Conservation (phyloP, 2,113 vertebrate species). For the Rutilus rutilus region DNA sequence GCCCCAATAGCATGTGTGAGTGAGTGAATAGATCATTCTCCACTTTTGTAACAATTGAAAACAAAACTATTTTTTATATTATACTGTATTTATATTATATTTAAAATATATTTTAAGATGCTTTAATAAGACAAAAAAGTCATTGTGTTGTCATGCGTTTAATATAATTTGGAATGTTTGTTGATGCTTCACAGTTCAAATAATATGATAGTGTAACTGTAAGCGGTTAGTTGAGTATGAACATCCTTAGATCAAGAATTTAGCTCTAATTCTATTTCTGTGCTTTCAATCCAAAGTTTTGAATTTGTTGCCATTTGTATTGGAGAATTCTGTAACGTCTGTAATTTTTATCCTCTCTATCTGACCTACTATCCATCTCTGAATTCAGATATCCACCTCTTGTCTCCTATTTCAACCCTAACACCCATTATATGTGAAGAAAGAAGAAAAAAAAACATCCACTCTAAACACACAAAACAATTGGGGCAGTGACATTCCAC, state of each 20-base stretch:
- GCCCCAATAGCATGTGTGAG: neutral
- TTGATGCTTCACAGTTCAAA: neutral
- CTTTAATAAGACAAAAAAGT: neutral
- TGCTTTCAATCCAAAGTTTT: neutral
- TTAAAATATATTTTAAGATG: neutral
- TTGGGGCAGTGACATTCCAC: neutral
- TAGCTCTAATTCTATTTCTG: neutral
- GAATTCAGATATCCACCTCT: neutral
- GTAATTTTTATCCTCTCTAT: neutral
- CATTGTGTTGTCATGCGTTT: neutral
- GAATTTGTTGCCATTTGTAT: neutral
- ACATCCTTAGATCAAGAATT: neutral
- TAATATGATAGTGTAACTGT: neutral
- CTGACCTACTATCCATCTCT: neutral
- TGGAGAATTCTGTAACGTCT: neutral
- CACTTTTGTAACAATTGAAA: neutral
- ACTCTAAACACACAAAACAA: neutral
- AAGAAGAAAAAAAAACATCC: neutral
- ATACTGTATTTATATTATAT: neutral
- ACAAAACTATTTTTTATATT: neutral
- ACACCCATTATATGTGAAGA: neutral
- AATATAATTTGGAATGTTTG: constrained; percentile 8
- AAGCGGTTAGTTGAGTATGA: neutral
- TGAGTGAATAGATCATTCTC: neutral
- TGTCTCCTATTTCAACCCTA: neutral